Evolutionary conservation across 2,113 vertebrate genomes (phyloP), one percentile per base, ranked within the genome.

Genomic region (Scomber colias): DNA sequence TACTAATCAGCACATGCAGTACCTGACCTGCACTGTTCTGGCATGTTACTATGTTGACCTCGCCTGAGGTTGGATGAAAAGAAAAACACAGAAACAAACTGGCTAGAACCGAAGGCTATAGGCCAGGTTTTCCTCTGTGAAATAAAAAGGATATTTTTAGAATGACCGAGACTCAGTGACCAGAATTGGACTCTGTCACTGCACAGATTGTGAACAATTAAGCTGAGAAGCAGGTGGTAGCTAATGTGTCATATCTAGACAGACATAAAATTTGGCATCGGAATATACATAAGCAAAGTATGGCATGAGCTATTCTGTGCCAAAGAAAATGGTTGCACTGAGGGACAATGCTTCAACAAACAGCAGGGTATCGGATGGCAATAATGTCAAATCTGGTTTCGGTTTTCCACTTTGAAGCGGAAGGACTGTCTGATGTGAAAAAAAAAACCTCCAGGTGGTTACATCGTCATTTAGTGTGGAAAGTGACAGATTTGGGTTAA

Each of bases 401-500:
- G 66, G 11, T 71, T 81, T 70, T 69, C 51, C 54, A 59, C 51
- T 69, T 59, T 59, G 30, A 83, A 89, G 56, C 27, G 49, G 14
- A 48, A 64, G 19, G 40, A 7, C 11, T 45, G 48, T 67, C 11
- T 74, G 73, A 83, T 79, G 30, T 46, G 55, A 79, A 85, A 82
- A 50, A 27, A 27, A 27, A 27, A 27, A 27, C 21, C 56, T 62
- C 66, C 46, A 40, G 57, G 79, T 75, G 79, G 60, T 11, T 69
- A 19, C 17, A 71, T 78, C 75, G 74, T 61, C 82, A 72, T 83
- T 81, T 77, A 27, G 53, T 69, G 59, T 66, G 71, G 50, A 90
- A 66, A 56, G 63, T 82, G 90, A 87, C 77, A 86, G 78, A 88
- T 89, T 84, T 57, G 61, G 72, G 83, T 81, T 88, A 75, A 71